These are phyloP conservation scores for Oceanites oceanicus DNA, from an alignment of 2,113 vertebrate species.

Conservation along the genomic window DNA sequence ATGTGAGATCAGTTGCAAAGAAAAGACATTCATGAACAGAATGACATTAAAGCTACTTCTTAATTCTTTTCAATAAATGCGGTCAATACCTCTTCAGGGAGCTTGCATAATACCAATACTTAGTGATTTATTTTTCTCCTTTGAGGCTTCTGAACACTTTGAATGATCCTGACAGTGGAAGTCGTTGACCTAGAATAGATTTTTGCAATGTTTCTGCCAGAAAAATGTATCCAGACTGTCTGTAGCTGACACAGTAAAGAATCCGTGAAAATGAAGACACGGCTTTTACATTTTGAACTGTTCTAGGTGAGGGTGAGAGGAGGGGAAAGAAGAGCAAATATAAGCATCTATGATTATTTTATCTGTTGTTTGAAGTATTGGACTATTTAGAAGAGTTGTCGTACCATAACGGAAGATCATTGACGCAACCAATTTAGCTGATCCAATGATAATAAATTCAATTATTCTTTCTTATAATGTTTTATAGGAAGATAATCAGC, in stretches of 20 bases:
- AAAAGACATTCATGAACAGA: background rate
- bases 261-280: background rate
- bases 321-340: background rate
- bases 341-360: background rate
- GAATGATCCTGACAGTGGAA: slow-evolving; percentile 40
- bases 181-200: slow-evolving; percentile 62
- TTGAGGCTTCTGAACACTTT: slow-evolving; percentile 14
- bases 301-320: background rate
- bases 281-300: slow-evolving; percentile 33
- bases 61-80: background rate
- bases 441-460: background rate
- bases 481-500: background rate
- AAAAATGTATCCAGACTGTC: slow-evolving; percentile 19
- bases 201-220: slow-evolving; percentile 4
- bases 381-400: background rate
- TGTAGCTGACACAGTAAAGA: slow-evolving; percentile 22
- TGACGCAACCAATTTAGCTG: background rate
- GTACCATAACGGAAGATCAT: background rate
- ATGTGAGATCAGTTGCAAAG: background rate
- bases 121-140: slow-evolving; percentile 13
- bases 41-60: background rate
- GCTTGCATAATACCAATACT: background rate
- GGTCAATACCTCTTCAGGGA: background rate
- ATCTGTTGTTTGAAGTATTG: background rate
- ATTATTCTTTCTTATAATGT: background rate